Percentiles rank a stretch among this genome's conserved stretches.
phyloP scores from a whole-genome alignment of 2,113 vertebrate genomes.

The Prietella phreatophila region DNA sequence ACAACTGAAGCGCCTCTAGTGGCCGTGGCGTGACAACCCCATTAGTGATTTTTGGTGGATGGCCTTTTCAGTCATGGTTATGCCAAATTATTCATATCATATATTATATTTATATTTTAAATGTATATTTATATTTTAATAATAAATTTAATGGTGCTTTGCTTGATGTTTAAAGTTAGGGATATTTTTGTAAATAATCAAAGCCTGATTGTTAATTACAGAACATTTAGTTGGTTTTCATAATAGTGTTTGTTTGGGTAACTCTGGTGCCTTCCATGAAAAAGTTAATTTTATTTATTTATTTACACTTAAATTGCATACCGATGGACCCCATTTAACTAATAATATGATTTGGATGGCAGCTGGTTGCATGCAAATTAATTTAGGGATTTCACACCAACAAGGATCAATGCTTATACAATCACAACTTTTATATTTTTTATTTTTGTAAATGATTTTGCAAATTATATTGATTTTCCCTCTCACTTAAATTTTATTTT shows the following conservation, averaged over 20 bases:
- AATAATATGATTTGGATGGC: background rate
- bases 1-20: too few species aligned
- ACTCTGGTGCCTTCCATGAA: background rate
- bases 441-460: background rate
- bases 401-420: background rate
- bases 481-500: background rate
- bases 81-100: too few species aligned
- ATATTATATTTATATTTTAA: too few species aligned
- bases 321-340: background rate
- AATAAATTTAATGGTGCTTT: background rate
- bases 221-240: background rate
- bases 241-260: background rate
- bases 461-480: background rate
- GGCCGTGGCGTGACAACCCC: too few species aligned
- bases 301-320: background rate
- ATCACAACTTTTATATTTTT: background rate
- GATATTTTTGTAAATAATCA: background rate
- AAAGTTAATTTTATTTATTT: background rate
- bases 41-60: background rate
- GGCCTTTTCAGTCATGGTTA: too few species aligned
- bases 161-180: background rate
- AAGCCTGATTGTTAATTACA: background rate
- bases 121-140: background rate
- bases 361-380: background rate
- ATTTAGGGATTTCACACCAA: background rate